Evolutionary conservation across 2,797 vertebrate species (phyloP), one percentile per base, ranked within the genome.

Genomic region (Glyptemys insculpta): DNA sequence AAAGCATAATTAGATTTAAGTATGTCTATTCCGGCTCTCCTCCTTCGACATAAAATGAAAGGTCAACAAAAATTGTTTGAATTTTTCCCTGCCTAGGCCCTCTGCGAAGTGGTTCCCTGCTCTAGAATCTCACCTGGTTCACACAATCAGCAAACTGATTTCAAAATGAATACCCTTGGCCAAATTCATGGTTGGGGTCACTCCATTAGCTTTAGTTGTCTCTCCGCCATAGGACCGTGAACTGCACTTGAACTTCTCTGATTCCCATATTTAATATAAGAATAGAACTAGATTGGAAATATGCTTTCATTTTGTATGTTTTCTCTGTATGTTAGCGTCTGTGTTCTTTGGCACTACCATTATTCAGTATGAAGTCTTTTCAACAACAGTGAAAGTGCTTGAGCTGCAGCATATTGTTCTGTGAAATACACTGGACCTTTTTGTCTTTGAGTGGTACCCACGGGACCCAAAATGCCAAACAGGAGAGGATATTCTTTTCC

Each of bases 401-500:
- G 91, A 95, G 78, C 72, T 54, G 72, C 76, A 95, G 54, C 91
- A 95, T 95, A 91, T 95, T 96, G 84, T 93, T 96, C 82, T 78
- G 18, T 91, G 85, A 90, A 53, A 29, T 54, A 79, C 12, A 50
- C 18, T 88, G 86, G n/a, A 91, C 93, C 81, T 76, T 95, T 97
- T 93, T 96, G 85, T 94, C 54, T 97, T 96, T 89, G 84, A 53
- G 5, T 86, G 93, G 19, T n/a, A 96, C 79, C 62, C 90, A 31
- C 57, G 94, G 89, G 93, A 96, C 7, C 5, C 2, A 8, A 94
- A 95, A 92, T 89, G 65, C 79, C 94, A 94, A 96, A 87, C 19
- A 92, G 9, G 2, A 91, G 49, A 93, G 37, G 18, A 65, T 90
- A 3, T 34, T 3, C 23, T 47, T 85, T 90, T 94, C 91, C 95